phyloP scores from a whole-genome alignment of 2,113 vertebrate species.

The Paradoxurus hermaphroditus region DNA sequence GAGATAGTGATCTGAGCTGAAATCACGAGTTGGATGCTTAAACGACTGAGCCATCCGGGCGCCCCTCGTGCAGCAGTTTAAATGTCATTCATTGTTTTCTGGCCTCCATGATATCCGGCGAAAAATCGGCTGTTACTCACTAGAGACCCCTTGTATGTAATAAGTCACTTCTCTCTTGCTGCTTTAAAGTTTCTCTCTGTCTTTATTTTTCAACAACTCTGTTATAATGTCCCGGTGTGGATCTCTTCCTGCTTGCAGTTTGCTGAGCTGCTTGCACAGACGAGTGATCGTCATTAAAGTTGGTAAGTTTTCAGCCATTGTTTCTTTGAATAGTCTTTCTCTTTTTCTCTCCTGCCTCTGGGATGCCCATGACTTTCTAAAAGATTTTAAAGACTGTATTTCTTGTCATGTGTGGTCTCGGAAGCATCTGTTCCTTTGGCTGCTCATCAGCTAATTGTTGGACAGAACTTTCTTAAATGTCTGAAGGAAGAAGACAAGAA shows the following conservation, averaged over 20 bases:
- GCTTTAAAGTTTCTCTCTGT: not conserved
- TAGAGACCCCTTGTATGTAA: not conserved
- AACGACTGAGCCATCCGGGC: too few relatives aligned
- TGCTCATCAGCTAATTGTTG: not conserved
- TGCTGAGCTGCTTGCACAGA: not conserved
- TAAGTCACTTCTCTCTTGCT: not conserved
- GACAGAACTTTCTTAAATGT: not conserved
- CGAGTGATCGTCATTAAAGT: not conserved
- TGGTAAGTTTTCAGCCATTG: not conserved
- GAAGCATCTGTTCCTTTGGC: not conserved
- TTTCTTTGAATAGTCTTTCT: not conserved
- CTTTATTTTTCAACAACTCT: not conserved
- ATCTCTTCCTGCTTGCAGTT: not conserved
- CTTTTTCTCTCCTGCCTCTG: not conserved
- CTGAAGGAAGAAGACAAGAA: not conserved
- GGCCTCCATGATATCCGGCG: not conserved
- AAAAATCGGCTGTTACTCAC: not conserved
- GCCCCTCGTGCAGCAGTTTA: not conserved
- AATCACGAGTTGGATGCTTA: too few relatives aligned
- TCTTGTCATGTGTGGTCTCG: not conserved
- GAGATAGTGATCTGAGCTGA: too few relatives aligned
- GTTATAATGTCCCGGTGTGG: not conserved
- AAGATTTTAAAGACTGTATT: not conserved
- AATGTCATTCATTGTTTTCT: not conserved
- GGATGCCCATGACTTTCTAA: not conserved